These are phyloP conservation scores for Orbicella faveolata DNA, from an alignment of 64 coral and sea anemone genomes.

Conservation along the genomic window DNA sequence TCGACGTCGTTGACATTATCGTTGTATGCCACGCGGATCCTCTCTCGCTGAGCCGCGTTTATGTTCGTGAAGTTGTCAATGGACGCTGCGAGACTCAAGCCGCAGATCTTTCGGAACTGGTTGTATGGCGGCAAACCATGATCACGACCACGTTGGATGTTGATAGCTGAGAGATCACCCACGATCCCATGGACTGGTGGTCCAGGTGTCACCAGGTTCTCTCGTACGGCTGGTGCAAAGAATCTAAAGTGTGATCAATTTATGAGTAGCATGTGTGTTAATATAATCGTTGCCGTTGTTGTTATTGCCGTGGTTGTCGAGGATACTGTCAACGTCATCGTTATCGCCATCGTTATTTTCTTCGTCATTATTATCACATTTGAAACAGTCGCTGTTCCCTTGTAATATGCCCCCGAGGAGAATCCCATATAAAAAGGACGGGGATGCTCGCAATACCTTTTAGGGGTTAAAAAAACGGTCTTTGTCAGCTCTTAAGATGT, in stretches of 20 bases:
- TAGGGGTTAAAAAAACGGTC: no score
- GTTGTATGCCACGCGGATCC: conserved; percentile 26
- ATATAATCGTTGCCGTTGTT: background rate
- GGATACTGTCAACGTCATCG: no score
- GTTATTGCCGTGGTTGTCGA: background rate
- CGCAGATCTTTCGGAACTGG: conserved; percentile 3
- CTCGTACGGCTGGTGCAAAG: conserved; percentile 53
- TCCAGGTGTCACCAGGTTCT: background rate
- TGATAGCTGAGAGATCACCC: conserved; percentile 39
- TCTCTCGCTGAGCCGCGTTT: background rate
- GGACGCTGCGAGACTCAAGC: background rate
- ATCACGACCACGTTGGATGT: conserved; percentile 61
- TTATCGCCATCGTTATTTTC: no score
- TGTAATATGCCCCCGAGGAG: no score
- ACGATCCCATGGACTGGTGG: conserved; percentile 15
- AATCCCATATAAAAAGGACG: no score
- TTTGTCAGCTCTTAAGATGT: no score
- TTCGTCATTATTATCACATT: no score
- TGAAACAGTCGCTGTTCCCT: no score
- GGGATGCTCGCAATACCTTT: no score
- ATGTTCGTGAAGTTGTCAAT: conserved; percentile 15
- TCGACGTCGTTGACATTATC: conserved; percentile 42
- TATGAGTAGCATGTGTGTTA: background rate
- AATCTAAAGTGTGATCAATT: conserved; percentile 1
- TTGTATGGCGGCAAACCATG: conserved; percentile 72